phyloP scores from a whole-genome alignment of 2,113 vertebrate species.

The Leptocoma aspasia region DNA sequence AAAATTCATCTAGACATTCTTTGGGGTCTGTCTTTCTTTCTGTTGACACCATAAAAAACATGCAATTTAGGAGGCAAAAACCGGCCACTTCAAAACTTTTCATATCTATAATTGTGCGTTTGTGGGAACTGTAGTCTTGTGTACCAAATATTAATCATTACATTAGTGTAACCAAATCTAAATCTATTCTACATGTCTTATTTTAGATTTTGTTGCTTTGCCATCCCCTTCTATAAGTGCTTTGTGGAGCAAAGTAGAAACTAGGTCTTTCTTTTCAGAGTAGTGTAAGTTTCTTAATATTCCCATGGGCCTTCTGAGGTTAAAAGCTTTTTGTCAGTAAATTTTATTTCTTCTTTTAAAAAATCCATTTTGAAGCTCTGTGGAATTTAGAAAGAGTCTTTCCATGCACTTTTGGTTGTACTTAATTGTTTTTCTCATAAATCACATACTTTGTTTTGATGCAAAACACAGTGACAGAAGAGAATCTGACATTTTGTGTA shows the following conservation, averaged over 20 bases:
- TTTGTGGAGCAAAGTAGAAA: too few relatives aligned
- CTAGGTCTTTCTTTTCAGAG: neutral
- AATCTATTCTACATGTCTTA: neutral
- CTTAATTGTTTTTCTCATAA: slow-evolving; percentile 57
- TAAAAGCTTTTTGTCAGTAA: neutral
- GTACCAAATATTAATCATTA: neutral
- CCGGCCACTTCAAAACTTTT: neutral
- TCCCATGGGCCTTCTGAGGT: neutral
- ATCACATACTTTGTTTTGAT: slow-evolving; percentile 57
- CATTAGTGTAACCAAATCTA: neutral
- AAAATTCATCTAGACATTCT: neutral
- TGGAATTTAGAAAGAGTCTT: slow-evolving; percentile 40
- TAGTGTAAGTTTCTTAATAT: neutral
- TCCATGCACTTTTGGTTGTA: slow-evolving; percentile 25
- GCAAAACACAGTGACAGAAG: slow-evolving; percentile 39
- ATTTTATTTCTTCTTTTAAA: slow-evolving; percentile 25
- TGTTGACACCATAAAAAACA: neutral
- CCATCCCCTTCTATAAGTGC: neutral
- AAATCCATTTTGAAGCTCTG: slow-evolving; percentile 14
- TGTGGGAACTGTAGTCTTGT: neutral
- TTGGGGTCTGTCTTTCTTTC: neutral
- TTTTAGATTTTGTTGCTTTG: neutral
- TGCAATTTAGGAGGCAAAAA: neutral
- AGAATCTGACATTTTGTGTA: slow-evolving; percentile 54
- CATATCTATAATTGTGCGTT: neutral